Base-by-base conservation (phyloP, 2,797 vertebrate species). In the Eleutherodactylus coqui region DNA sequence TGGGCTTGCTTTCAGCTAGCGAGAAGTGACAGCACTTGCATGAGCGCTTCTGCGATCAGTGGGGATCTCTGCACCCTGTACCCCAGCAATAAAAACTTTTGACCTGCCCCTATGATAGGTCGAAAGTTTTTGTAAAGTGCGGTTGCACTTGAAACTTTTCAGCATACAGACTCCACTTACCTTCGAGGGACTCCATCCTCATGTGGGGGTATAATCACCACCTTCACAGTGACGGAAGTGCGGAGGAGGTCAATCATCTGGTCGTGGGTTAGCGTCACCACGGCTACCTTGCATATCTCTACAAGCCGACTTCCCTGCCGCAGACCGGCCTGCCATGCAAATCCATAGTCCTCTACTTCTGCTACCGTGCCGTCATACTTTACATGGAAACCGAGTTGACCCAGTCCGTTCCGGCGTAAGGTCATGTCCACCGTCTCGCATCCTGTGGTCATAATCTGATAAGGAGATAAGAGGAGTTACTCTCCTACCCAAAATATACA, bases 171-270 rank as follows among this genome's bases (percentile, higher is more conserved):
- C 32, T 19, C 89, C 97, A 96, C 97, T 96, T 90, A 98, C 97
- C 97, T 96, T 81, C 97, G 94, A 3, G 97, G 97, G 0, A 94
- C 93, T 0, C 97, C 96, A 0, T 98, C 96, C 36, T 98, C 97
- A 0, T 96, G 97, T 0, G 97, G 97, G 0, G 97, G 97, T 70
- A 98, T 95, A 90, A 98, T 96, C 92, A 97, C 95, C 83, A 99
- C 97, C 90, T 97, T 99, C 89, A 99, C 97, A 0, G 97, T 99
- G 90, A 99, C 97, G 0, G 97, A 98, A 0, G 97, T 99, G 69
- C 97, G 96, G 72, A 99, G 94, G 13, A 98, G 94, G 93, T 99
- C 97, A 0, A 99, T 97, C 97, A 98, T 98, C 93, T 99, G 97
- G 77, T 99, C 97, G 0, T 99, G 97, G 38, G 92, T 96, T 11